Evolutionary conservation across 1,140 invertebrate species (phyloP), one percentile per base, ranked within the genome.

Genomic region (Oreohelix idahoensis): DNA sequence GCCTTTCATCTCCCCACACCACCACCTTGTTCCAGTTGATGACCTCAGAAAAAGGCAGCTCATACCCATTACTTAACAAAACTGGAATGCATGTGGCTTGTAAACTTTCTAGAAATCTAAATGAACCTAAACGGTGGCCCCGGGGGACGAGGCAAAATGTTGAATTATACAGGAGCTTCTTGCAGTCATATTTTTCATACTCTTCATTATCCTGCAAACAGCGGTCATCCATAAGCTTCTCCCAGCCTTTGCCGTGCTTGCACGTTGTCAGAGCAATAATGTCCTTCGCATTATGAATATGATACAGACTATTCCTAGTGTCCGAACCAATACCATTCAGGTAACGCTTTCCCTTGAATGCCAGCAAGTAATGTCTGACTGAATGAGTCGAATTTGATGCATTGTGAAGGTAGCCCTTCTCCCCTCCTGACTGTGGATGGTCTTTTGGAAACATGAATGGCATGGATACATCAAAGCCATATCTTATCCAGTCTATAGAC

Each of bases 101-200:
- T n/a, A n/a, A n/a, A n/a, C n/a, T n/a, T n/a, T n/a, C n/a, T n/a
- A n/a, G n/a, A n/a, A n/a, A n/a, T n/a, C n/a, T n/a, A n/a, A n/a
- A n/a, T n/a, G n/a, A n/a, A n/a, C n/a, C n/a, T n/a, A n/a, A n/a
- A n/a, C n/a, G n/a, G n/a, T n/a, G n/a, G n/a, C n/a, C n/a, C n/a
- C n/a, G n/a, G n/a, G n/a, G n/a, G n/a, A n/a, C n/a, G n/a, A n/a
- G n/a, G n/a, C n/a, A n/a, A n/a, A n/a, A n/a, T n/a, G n/a, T n/a
- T n/a, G n/a, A n/a, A n/a, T n/a, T n/a, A n/a, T n/a, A n/a, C n/a
- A n/a, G n/a, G n/a, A n/a, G n/a, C n/a, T n/a, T n/a, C n/a, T n/a
- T n/a, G n/a, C n/a, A n/a, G n/a, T n/a, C n/a, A n/a, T n/a, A 98
- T 97, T 96, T 97, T 93, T 99, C 98, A 94, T 98, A 99, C 93